Percentiles rank a stretch among this genome's conserved stretches.
Evolutionary conservation across 2,888 invertebrate genomes (phyloP).

Genomic region (Schrankia costaestrigalis): DNA sequence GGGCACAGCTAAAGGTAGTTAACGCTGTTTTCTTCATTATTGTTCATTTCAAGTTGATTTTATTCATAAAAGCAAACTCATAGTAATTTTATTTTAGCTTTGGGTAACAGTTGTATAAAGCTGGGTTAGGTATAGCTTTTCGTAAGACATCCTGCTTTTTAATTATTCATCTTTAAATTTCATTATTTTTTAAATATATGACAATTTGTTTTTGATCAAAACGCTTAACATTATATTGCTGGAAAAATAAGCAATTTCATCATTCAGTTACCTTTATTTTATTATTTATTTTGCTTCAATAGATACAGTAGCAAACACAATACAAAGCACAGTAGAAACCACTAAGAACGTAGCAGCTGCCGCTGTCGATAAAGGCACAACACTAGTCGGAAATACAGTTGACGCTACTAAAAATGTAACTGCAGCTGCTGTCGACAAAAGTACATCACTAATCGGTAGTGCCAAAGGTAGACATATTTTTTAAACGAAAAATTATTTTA

Average conservation of each 20-base stretch:
- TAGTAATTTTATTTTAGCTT: no score
- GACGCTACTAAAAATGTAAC: constrained; percentile 27
- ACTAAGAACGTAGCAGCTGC: constrained; percentile 47
- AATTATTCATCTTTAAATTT: no score
- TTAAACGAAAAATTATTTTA: neutral
- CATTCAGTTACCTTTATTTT: no score
- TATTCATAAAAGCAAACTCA: no score
- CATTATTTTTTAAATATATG: no score
- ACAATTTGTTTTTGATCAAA: no score
- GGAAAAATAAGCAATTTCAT: no score
- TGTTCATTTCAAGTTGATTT: no score
- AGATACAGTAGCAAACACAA: constrained; percentile 43
- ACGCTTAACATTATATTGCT: no score
- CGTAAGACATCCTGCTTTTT: no score
- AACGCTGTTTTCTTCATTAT: constrained; percentile 1
- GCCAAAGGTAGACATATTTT: constrained; percentile 34
- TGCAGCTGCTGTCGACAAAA: constrained; percentile 14
- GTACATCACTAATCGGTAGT: constrained; percentile 12
- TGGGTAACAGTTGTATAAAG: no score
- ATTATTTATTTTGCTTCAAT: constrained; percentile 17
- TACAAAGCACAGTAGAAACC: constrained; percentile 42
- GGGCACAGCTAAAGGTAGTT: constrained; percentile 49
- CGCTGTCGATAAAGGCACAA: constrained; percentile 43
- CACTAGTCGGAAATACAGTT: constrained; percentile 16
- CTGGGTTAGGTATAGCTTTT: no score